These are phyloP conservation scores for Lypha dubia DNA, from an alignment of 2,888 invertebrate species.

Conservation along the genomic window DNA sequence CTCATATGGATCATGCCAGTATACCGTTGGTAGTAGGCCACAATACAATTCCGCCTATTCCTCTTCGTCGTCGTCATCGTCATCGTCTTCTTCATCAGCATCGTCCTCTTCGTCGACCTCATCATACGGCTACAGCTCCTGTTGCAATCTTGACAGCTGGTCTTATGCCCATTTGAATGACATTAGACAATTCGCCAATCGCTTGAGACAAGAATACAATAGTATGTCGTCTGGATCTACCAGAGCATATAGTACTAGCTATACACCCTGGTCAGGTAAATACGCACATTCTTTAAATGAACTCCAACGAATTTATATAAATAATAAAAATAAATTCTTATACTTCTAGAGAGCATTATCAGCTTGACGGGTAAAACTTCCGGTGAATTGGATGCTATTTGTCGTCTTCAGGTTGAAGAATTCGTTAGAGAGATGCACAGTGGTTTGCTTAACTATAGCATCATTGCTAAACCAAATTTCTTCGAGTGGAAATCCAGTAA, in stretches of 20 bases:
- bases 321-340: neutral
- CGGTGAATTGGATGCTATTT: constrained; percentile 78
- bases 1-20: constrained; percentile 39
- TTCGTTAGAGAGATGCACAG: constrained; percentile 80
- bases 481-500: constrained; percentile 81
- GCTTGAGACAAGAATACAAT: constrained; percentile 80
- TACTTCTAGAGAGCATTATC: constrained; percentile 77
- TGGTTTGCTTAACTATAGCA: constrained; percentile 77
- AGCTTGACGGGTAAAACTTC: constrained; percentile 79
- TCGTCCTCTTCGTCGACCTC: constrained; percentile 61
- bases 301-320: neutral
- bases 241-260: constrained; percentile 63
- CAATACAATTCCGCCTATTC: constrained; percentile 71
- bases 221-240: constrained; percentile 76
- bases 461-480: constrained; percentile 80
- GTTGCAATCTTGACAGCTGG: constrained; percentile 78
- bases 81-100: constrained; percentile 70
- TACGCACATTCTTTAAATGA: no score
- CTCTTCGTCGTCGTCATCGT: constrained; percentile 71
- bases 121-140: constrained; percentile 47
- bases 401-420: constrained; percentile 76
- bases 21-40: constrained; percentile 34
- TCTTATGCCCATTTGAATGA: constrained; percentile 78
- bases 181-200: constrained; percentile 79
- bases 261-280: constrained; percentile 78